Percentiles rank a stretch among this genome's conserved stretches.
phyloP scores from a whole-genome alignment of 2,113 vertebrate genomes.

The Cololabis saira region DNA sequence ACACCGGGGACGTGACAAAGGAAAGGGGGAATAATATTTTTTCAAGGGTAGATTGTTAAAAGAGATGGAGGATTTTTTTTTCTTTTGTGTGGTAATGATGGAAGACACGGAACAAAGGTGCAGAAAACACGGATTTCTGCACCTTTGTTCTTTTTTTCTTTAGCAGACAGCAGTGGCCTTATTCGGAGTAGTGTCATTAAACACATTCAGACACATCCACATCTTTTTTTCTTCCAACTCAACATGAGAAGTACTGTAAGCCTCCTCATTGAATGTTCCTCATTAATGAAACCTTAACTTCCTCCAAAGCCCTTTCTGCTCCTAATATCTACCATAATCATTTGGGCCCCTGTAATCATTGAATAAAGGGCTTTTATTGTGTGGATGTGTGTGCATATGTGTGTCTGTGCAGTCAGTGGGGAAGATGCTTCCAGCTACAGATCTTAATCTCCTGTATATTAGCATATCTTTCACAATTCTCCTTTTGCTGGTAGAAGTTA shows the following conservation, averaged over 20 bases:
- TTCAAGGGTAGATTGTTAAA: conserved; percentile 49
- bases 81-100: not conserved
- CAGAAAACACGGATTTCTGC: conserved; percentile 20
- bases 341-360: conserved; percentile 52
- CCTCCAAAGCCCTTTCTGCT: conserved; percentile 26
- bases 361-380: conserved; percentile 41
- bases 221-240: conserved; percentile 3
- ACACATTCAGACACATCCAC: conserved; percentile 10
- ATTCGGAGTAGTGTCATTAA: conserved; percentile 21
- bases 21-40: conserved; percentile 43
- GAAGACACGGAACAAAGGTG: not conserved
- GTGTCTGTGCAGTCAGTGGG: conserved; percentile 13
- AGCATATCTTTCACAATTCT: conserved; percentile 67
- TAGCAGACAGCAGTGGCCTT: conserved; percentile 31
- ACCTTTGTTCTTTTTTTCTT: conserved; percentile 35
- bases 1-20: conserved; percentile 52
- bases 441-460: conserved; percentile 74
- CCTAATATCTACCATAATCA: conserved; percentile 45
- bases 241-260: conserved; percentile 31
- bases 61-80: conserved; percentile 28
- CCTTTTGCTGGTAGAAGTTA: conserved; percentile 47
- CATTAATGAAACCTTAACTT: conserved; percentile 42
- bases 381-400: not conserved
- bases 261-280: conserved; percentile 51
- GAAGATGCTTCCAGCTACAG: conserved; percentile 56